A percentile compares a stretch with the other conserved stretches of the same genome.
phyloP scores from a whole-genome alignment of 2,888 invertebrate species.

The Dicranocentrus wangi region DNA sequence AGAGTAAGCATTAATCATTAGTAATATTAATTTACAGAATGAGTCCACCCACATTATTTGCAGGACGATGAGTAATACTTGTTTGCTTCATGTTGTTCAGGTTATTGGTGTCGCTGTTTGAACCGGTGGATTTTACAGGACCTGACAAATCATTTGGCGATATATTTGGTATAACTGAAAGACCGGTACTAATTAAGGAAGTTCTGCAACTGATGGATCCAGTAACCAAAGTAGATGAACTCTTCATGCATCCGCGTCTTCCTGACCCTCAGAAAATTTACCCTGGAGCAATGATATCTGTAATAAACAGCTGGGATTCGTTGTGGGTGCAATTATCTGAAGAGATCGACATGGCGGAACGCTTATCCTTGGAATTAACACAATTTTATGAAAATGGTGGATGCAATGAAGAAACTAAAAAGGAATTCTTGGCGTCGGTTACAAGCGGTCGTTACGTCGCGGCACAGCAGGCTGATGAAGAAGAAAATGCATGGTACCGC shows the following conservation, averaged over 20 bases:
- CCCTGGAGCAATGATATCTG: conserved; percentile 11
- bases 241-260: neutral
- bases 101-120: conserved; percentile 32
- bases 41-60: too few species aligned
- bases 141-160: conserved; percentile 1
- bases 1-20: conserved; percentile 35
- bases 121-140: conserved; percentile 18
- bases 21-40: too few species aligned
- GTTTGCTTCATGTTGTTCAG: too few species aligned
- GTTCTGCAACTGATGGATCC: conserved; percentile 12
- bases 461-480: neutral
- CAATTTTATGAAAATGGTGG: conserved; percentile 21
- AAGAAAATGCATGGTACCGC: conserved; percentile 25
- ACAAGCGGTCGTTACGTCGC: neutral
- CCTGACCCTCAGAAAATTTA: conserved; percentile 13
- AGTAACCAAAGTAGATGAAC: neutral
- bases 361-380: neutral
- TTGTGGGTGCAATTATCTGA: conserved; percentile 28
- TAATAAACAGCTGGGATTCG: conserved; percentile 26
- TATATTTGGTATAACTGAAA: neutral
- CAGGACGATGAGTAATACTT: too few species aligned
- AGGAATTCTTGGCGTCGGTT: neutral
- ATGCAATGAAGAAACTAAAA: neutral
- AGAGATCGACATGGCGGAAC: neutral
- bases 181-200: neutral